phyloP scores from a whole-genome alignment of 2,888 invertebrate species.

The Andrena bicolor region DNA sequence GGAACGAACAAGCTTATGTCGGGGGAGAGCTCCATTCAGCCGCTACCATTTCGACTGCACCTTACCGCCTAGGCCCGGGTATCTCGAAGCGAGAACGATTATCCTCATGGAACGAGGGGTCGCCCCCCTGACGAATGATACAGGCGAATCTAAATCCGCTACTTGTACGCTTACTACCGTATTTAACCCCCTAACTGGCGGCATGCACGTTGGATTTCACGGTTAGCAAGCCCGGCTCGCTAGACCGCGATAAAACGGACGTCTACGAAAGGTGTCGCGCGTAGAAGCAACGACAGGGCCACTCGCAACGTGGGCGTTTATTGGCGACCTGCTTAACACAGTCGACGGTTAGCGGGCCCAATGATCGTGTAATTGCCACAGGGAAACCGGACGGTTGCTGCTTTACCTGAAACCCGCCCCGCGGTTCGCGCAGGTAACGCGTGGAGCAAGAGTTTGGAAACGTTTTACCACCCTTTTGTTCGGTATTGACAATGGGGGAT shows the following conservation, averaged over 20 bases:
- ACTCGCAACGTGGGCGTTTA: conserved; percentile 72
- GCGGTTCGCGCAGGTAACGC: conserved; percentile 38
- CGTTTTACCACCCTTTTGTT: not conserved
- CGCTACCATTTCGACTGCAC: conserved; percentile 55
- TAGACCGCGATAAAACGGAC: not conserved
- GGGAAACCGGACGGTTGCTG: conserved; percentile 63
- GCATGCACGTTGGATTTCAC: not conserved
- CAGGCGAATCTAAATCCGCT: conserved; percentile 30
- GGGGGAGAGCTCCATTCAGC: conserved; percentile 52
- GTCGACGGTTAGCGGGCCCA: conserved; percentile 71
- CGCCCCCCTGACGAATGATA: conserved; percentile 33
- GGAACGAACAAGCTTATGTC: conserved; percentile 61
- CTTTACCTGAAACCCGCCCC: conserved; percentile 35
- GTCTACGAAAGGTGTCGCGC: conserved; percentile 48
- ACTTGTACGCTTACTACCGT: conserved; percentile 1
- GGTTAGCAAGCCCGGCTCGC: not conserved
- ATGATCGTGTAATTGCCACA: conserved; percentile 73
- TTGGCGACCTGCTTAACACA: conserved; percentile 72
- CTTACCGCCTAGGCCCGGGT: not conserved
- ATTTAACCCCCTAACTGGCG: not conserved
- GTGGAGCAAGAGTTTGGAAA: conserved; percentile 37
- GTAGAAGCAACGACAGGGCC: conserved; percentile 19
- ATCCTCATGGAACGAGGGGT: conserved; percentile 14
- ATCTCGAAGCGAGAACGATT: conserved; percentile 36
- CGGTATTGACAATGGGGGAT: not conserved